phyloP scores from a whole-genome alignment of 2,797 vertebrate species.

The Semaprochilodus insignis region DNA sequence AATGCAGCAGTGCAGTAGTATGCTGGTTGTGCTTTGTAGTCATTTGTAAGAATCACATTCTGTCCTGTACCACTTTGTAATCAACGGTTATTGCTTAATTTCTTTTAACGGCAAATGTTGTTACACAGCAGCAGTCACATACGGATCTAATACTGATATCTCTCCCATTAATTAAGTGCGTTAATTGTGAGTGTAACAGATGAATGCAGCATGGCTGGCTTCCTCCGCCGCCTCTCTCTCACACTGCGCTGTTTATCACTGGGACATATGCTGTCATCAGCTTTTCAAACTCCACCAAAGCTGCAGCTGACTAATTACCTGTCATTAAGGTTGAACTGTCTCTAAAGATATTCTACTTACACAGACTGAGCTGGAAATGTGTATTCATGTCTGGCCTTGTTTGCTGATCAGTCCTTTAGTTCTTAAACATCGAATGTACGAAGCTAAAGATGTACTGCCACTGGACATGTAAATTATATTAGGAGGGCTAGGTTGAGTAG shows the following conservation, averaged over 20 bases:
- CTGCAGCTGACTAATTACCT: slow-evolving; percentile 69
- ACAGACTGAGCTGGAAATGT: slow-evolving; percentile 37
- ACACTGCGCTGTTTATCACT: slow-evolving; percentile 59
- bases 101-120: slow-evolving; percentile 61
- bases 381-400: slow-evolving; percentile 37
- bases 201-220: slow-evolving; percentile 65
- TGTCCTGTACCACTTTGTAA: slow-evolving; percentile 50
- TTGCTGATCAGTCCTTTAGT: slow-evolving; percentile 35
- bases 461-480: slow-evolving; percentile 32
- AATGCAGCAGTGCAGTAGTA: slow-evolving; percentile 33
- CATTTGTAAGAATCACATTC: slow-evolving; percentile 53
- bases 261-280: slow-evolving; percentile 61
- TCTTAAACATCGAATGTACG: slow-evolving; percentile 29
- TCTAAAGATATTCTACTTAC: slow-evolving; percentile 48
- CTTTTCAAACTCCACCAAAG: slow-evolving; percentile 58
- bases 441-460: slow-evolving; percentile 21
- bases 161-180: slow-evolving; percentile 65
- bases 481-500: slow-evolving; percentile 48
- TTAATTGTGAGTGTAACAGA: slow-evolving; percentile 68
- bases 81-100: slow-evolving; percentile 61
- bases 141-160: slow-evolving; percentile 62
- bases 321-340: slow-evolving; percentile 62
- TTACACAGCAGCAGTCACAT: slow-evolving; percentile 60
- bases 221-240: slow-evolving; percentile 55
- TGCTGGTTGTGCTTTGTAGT: slow-evolving; percentile 31